A percentile compares a stretch with the other conserved stretches of the same genome.
These are phyloP conservation scores for Coelopa pilipes DNA, from an alignment of 2,888 invertebrate species.

Conservation along the genomic window DNA sequence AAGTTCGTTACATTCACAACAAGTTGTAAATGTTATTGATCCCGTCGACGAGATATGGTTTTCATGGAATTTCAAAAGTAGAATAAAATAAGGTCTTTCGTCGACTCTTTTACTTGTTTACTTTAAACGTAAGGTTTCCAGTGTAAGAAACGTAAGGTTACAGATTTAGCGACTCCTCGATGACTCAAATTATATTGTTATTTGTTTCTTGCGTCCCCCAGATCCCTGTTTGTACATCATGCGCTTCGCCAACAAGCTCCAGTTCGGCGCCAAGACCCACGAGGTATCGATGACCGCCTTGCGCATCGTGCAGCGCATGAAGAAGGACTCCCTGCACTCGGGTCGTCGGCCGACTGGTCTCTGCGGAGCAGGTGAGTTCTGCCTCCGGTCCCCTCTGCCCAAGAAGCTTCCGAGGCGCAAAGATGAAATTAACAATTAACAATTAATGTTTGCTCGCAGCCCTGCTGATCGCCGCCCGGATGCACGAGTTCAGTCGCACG, in stretches of 20 bases:
- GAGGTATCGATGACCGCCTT: conserved; percentile 96
- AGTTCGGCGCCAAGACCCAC: conserved; percentile 91
- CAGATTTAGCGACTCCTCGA: too few relatives aligned
- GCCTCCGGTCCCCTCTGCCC: background rate
- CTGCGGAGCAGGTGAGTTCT: conserved; percentile 88
- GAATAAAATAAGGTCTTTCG: too few relatives aligned
- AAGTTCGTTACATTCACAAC: conserved; percentile 11
- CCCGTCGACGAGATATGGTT: too few relatives aligned
- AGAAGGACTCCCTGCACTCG: conserved; percentile 95
- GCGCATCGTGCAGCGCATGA: conserved; percentile 95
- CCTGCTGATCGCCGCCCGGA: conserved; percentile 89
- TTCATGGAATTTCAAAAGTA: too few relatives aligned
- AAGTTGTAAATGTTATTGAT: too few relatives aligned
- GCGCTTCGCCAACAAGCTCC: conserved; percentile 92
- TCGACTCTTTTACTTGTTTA: too few relatives aligned
- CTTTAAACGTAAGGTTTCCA: too few relatives aligned
- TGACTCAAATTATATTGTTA: too few relatives aligned
- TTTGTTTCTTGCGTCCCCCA: conserved; percentile 55
- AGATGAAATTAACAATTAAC: background rate
- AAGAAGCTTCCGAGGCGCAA: background rate
- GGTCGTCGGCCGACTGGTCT: conserved; percentile 96
- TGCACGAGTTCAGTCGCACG: conserved; percentile 90
- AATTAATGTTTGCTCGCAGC: conserved; percentile 71
- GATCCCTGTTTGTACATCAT: conserved; percentile 97
- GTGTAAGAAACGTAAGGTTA: too few relatives aligned